Evolutionary conservation across 2,888 invertebrate genomes (phyloP).

Genomic region (Drosophila meridionalis): DNA sequence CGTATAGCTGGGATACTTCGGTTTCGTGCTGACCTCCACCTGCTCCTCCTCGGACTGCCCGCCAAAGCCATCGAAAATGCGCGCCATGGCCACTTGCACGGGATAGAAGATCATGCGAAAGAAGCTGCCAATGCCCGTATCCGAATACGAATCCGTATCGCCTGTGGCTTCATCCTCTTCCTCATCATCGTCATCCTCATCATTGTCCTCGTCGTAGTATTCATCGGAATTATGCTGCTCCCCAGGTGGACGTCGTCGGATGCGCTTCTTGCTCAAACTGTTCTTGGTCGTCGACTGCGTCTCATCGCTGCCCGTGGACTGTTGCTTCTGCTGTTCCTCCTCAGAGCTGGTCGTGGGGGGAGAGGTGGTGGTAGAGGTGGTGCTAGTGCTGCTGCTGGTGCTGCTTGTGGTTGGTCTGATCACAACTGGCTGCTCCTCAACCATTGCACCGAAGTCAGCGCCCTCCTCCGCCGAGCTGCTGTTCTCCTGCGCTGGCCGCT

Average conservation of each 20-base stretch:
- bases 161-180: slow-evolving; percentile 59
- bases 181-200: slow-evolving; percentile 58
- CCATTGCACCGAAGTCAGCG: slow-evolving; percentile 73
- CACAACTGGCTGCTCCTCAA: slow-evolving; percentile 41
- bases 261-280: slow-evolving; percentile 66
- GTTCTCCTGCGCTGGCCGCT: slow-evolving; percentile 44
- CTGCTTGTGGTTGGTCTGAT: slow-evolving; percentile 15
- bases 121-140: slow-evolving; percentile 72
- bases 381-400: slow-evolving; percentile 1
- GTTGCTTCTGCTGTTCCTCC: slow-evolving; percentile 11
- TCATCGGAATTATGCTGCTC: slow-evolving; percentile 39
- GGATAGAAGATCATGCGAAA: slow-evolving; percentile 83
- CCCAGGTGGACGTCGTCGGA: slow-evolving; percentile 64
- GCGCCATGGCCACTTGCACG: slow-evolving; percentile 78
- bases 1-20: slow-evolving; percentile 80
- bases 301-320: background rate
- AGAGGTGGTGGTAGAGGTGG: background rate
- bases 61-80: slow-evolving; percentile 73
- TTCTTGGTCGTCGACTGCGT: slow-evolving; percentile 47
- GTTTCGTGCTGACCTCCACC: slow-evolving; percentile 23
- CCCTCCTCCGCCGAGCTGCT: slow-evolving; percentile 74
- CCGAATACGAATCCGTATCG: slow-evolving; percentile 24
- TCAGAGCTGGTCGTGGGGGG: background rate
- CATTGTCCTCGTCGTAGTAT: slow-evolving; percentile 56
- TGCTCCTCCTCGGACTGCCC: slow-evolving; percentile 44